These are phyloP conservation scores for Prochilodus magdalenae DNA, from an alignment of 2,113 vertebrate genomes.

Conservation along the genomic window DNA sequence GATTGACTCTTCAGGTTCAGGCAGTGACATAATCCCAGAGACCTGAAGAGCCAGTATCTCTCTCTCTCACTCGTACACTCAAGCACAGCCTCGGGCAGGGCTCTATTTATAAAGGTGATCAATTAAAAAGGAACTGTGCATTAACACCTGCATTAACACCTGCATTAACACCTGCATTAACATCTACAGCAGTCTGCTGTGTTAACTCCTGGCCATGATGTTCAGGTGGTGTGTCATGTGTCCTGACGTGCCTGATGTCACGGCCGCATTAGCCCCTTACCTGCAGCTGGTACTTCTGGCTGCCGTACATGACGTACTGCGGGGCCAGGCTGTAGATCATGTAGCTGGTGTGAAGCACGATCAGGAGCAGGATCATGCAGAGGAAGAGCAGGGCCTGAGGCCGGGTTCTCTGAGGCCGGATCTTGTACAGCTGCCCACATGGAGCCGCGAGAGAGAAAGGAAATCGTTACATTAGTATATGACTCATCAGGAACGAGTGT, in stretches of 20 bases:
- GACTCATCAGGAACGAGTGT: neutral
- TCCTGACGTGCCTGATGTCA: too few species aligned
- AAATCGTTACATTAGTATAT: neutral
- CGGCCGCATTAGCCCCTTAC: constrained; percentile 70
- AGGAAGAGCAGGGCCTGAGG: constrained; percentile 97
- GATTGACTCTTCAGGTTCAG: constrained; percentile 7
- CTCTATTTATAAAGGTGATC: too few species aligned
- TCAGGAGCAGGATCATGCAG: constrained; percentile 96
- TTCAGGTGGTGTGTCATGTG: too few species aligned
- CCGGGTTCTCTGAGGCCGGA: constrained; percentile 88
- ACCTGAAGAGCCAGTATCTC: neutral
- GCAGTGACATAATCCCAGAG: neutral
- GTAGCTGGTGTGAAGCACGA: constrained; percentile 96
- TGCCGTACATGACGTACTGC: constrained; percentile 98
- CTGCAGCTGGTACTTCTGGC: constrained; percentile 92
- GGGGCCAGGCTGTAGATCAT: constrained; percentile 99
- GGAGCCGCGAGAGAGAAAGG: neutral
- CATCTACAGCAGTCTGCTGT: too few species aligned
- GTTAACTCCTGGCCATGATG: too few species aligned
- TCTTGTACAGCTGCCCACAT: constrained; percentile 90
- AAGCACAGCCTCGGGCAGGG: neutral
- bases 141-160: too few species aligned
- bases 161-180: too few species aligned
- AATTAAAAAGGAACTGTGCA: too few species aligned
- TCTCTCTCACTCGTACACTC: neutral